Evolutionary conservation across 2,113 vertebrate species (phyloP).

Genomic region (Loxodonta africana): DNA sequence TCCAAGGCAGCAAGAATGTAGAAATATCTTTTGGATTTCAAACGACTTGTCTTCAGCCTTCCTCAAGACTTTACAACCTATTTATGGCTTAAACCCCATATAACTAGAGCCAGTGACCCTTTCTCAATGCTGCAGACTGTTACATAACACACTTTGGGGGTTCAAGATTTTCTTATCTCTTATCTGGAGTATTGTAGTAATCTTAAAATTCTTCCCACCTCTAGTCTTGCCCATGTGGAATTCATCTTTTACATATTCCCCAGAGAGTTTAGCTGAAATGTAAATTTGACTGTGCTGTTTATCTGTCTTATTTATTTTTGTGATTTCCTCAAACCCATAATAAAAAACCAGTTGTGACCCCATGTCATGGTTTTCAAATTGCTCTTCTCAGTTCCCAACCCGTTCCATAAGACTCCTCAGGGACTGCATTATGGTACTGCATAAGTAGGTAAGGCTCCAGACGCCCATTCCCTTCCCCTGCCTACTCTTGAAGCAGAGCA

Average conservation of each 20-base stretch:
- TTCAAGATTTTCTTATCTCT: slow-evolving; percentile 11
- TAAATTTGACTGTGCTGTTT: not conserved
- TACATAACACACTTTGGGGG: not conserved
- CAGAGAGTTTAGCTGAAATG: not conserved
- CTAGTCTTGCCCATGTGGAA: not conserved
- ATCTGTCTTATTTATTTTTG: not conserved
- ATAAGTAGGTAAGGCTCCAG: not conserved
- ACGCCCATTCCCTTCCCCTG: not conserved
- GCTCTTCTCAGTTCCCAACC: not conserved
- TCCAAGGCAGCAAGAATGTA: not conserved
- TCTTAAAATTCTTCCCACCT: slow-evolving; percentile 10
- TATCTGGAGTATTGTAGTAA: not conserved
- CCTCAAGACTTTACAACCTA: not conserved
- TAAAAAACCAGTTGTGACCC: too few relatives aligned
- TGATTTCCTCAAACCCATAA: not conserved
- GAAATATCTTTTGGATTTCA: slow-evolving; percentile 5
- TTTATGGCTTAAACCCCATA: not conserved
- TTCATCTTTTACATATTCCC: slow-evolving; percentile 20
- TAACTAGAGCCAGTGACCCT: slow-evolving; percentile 30
- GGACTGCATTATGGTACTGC: not conserved
- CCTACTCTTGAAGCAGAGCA: not conserved
- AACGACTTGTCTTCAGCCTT: not conserved
- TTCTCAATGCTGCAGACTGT: slow-evolving; percentile 22
- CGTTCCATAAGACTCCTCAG: not conserved
- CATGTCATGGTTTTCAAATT: not conserved